These are phyloP conservation scores for Nineta flava DNA, from an alignment of 2,888 invertebrate genomes.

Conservation along the genomic window DNA sequence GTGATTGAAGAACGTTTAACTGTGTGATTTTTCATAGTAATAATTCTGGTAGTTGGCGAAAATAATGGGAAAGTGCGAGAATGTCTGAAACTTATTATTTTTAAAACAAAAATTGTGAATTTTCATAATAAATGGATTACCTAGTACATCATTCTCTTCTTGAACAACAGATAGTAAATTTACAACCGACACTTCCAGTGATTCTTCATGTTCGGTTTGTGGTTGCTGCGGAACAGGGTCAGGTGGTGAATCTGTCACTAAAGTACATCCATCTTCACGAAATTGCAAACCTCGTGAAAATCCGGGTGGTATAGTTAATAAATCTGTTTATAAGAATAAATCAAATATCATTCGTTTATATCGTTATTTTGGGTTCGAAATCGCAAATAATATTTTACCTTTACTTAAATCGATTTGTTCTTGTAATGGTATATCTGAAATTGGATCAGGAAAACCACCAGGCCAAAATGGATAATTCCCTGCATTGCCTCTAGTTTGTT, in stretches of 20 bases:
- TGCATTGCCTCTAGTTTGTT: conserved; percentile 57
- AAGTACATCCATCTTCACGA: conserved; percentile 34
- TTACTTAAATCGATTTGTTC: conserved; percentile 28
- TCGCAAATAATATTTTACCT: conserved; percentile 13
- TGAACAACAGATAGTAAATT: conserved; percentile 45
- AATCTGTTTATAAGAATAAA: conserved; percentile 24
- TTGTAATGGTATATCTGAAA: conserved; percentile 31
- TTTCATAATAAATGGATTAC: conserved; percentile 23
- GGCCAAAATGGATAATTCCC: conserved; percentile 80
- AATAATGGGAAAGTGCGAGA: no score
- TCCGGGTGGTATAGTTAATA: conserved; percentile 50
- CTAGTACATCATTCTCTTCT: conserved; percentile 40
- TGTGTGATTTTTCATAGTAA: no score
- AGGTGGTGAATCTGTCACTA: conserved; percentile 17
- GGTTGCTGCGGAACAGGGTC: conserved; percentile 17
- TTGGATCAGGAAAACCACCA: conserved; percentile 50
- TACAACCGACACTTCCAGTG: conserved; percentile 20
- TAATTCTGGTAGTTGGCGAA: no score
- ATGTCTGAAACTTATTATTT: conserved; percentile 1
- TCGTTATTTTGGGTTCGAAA: background rate
- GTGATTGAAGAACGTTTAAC: no score
- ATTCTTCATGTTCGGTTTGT: conserved; percentile 20
- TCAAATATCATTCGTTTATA: background rate
- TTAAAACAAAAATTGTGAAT: conserved; percentile 11
- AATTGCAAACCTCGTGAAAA: conserved; percentile 42